Percentiles rank a stretch among this genome's conserved stretches.
These are phyloP conservation scores for Ceryle rudis DNA, from an alignment of 2,797 vertebrate species.

Conservation along the genomic window DNA sequence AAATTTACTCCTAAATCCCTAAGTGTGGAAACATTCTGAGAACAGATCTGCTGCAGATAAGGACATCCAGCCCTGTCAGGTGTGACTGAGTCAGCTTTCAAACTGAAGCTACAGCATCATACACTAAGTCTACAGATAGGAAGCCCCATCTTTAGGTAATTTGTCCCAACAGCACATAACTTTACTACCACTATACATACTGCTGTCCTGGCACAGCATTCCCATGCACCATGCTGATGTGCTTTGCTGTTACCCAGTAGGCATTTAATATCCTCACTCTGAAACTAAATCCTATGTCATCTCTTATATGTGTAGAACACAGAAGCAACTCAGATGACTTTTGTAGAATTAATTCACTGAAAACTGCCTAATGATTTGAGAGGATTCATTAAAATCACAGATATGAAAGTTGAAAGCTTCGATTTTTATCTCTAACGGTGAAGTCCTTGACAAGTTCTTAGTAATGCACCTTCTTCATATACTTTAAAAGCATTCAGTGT, in stretches of 20 bases:
- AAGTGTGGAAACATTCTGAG: neutral
- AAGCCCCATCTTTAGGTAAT: neutral
- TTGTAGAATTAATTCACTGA: neutral
- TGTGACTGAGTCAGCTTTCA: neutral
- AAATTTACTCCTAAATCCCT: neutral
- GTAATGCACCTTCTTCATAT: neutral
- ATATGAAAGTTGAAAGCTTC: neutral
- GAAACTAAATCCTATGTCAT: neutral
- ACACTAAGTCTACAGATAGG: neutral
- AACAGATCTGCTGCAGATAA: neutral
- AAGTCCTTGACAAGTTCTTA: neutral
- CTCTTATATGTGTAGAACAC: neutral
- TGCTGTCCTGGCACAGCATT: neutral
- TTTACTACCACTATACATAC: neutral
- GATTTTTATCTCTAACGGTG: neutral
- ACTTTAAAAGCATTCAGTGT: neutral
- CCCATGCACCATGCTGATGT: neutral
- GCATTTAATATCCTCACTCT: neutral
- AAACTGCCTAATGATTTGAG: conserved; percentile 3
- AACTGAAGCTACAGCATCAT: neutral
- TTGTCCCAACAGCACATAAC: neutral
- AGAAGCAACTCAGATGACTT: neutral
- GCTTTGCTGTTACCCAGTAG: neutral
- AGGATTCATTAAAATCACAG: neutral
- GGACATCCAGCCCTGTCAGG: neutral